Percentiles rank a stretch among this genome's conserved stretches.
phyloP scores from a whole-genome alignment of 2,797 vertebrate species.

The Menidia menidia region DNA sequence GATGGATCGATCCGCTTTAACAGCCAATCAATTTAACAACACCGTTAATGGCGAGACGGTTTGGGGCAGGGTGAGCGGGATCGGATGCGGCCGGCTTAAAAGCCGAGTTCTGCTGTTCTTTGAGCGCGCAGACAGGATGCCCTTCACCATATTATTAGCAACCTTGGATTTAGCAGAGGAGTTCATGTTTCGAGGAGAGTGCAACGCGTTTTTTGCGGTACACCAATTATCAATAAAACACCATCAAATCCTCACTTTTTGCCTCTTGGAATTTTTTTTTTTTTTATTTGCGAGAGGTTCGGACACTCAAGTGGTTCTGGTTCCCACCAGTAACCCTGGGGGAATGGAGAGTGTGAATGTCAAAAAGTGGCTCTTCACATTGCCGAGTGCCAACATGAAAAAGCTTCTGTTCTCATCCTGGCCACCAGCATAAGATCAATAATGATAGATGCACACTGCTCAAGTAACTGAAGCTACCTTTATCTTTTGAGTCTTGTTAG shows the following conservation, averaged over 20 bases:
- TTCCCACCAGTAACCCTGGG: slow-evolving; percentile 37
- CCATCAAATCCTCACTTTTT: slow-evolving; percentile 18
- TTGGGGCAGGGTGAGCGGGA: slow-evolving; percentile 57
- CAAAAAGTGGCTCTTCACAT: slow-evolving; percentile 70
- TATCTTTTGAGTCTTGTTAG: slow-evolving; percentile 47
- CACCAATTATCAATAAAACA: slow-evolving; percentile 34
- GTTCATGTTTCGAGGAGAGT: slow-evolving; percentile 8
- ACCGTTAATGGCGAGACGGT: slow-evolving; percentile 81
- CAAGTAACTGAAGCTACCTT: slow-evolving; percentile 51
- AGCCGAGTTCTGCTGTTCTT: slow-evolving; percentile 46
- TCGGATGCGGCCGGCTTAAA: slow-evolving; percentile 46
- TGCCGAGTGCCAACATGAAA: slow-evolving; percentile 72
- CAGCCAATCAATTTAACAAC: slow-evolving; percentile 82
- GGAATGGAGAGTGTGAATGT: slow-evolving; percentile 64
- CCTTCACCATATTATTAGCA: slow-evolving; percentile 37
- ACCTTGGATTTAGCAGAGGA: slow-evolving; percentile 11
- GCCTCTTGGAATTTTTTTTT: slow-evolving; percentile 9
- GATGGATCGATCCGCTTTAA: slow-evolving; percentile 76
- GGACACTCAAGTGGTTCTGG: slow-evolving; percentile 22
- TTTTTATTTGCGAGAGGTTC: slow-evolving; percentile 23
- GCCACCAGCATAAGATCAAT: slow-evolving; percentile 66
- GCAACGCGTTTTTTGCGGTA: background rate
- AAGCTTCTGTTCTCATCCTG: slow-evolving; percentile 76
- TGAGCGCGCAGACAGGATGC: slow-evolving; percentile 16
- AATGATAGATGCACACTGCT: slow-evolving; percentile 65